Conservation (phyloP, 2,797 vertebrate species). For the Sorex maritimensis region DNA sequence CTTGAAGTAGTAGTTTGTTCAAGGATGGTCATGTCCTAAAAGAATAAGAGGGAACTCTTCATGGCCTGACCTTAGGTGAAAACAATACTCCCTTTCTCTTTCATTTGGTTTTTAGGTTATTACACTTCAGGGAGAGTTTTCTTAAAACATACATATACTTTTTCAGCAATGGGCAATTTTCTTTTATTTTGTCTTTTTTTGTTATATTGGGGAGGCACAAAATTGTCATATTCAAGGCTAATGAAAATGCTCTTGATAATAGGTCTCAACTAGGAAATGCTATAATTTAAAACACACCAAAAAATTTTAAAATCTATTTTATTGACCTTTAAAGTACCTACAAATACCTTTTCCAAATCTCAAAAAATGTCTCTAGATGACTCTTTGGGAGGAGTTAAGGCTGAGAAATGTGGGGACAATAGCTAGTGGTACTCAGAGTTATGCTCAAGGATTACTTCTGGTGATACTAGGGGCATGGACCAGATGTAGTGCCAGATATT, state of each 20-base stretch:
- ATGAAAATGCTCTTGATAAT: slow-evolving; percentile 23
- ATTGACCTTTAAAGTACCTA: not conserved
- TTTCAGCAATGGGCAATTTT: not conserved
- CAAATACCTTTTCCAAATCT: not conserved
- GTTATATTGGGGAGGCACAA: slow-evolving; percentile 40
- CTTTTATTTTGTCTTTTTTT: slow-evolving; percentile 29
- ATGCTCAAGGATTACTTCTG: too few species aligned
- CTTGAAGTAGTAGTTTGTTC: not conserved
- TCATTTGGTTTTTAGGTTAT: not conserved
- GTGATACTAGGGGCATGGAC: too few species aligned
- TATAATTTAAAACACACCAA: slow-evolving; percentile 31
- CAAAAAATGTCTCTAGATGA: not conserved
- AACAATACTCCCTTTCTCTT: not conserved
- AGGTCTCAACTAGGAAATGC: not conserved
- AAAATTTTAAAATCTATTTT: not conserved
- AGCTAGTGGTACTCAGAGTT: too few species aligned
- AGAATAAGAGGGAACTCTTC: not conserved
- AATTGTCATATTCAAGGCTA: not conserved
- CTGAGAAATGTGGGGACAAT: too few species aligned
- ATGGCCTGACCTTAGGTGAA: not conserved
- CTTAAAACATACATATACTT: not conserved
- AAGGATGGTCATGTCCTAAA: not conserved
- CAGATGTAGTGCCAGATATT: too few species aligned
- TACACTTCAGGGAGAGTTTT: not conserved
- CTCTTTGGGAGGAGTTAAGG: not conserved